Conservation (phyloP, 2,113 vertebrate genomes). For the Dromiciops gliroides region DNA sequence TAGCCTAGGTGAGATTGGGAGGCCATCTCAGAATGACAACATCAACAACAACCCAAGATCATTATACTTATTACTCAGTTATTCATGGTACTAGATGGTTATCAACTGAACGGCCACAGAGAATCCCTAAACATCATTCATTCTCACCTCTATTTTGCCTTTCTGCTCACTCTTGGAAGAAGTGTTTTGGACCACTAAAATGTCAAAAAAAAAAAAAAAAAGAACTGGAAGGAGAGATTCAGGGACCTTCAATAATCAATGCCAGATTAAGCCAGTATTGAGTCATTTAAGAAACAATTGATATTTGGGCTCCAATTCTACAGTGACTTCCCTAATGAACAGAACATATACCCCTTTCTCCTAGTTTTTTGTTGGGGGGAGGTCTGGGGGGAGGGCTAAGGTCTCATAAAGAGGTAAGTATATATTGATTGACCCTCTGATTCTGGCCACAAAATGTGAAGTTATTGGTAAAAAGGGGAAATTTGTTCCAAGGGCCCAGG, state of each 20-base stretch:
- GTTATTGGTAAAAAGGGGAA: neutral
- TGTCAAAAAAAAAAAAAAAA: no score
- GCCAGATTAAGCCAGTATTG: neutral
- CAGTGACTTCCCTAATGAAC: neutral
- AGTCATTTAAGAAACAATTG: neutral
- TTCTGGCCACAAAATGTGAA: neutral
- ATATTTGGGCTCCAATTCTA: neutral
- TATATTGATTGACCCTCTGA: neutral
- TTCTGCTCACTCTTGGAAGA: neutral
- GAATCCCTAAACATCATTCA: neutral
- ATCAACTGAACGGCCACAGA: neutral
- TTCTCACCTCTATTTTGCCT: slow-evolving; percentile 24
- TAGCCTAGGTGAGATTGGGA: neutral
- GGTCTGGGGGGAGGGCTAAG: neutral
- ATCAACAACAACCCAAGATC: neutral
- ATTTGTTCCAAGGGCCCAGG: neutral
- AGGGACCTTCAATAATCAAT: neutral
- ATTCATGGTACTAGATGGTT: neutral
- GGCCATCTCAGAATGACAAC: neutral
- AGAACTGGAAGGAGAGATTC: neutral
- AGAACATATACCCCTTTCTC: neutral
- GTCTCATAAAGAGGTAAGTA: neutral
- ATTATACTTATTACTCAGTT: neutral
- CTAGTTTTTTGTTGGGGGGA: neutral
- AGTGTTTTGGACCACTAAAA: neutral